These are phyloP conservation scores for Acromyrmex charruanus DNA, from an alignment of 1,140 invertebrate species.

Conservation along the genomic window DNA sequence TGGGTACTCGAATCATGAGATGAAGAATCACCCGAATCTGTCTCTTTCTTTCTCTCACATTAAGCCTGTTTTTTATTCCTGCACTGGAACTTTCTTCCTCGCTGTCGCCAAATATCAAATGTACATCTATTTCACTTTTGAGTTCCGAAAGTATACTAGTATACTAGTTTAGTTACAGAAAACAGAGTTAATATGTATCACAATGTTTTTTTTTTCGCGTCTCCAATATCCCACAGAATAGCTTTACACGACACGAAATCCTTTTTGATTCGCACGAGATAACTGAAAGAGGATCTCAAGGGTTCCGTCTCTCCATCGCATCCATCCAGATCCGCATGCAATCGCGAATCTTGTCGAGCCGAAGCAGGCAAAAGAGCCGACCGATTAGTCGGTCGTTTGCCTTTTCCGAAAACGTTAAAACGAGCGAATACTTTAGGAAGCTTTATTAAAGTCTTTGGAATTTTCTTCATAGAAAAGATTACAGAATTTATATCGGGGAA, in stretches of 20 bases:
- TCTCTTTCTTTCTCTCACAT: neutral
- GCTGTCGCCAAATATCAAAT: too few relatives aligned
- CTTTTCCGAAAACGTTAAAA: neutral
- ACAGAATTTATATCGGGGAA: neutral
- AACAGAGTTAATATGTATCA: neutral
- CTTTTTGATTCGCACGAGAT: neutral
- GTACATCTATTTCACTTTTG: too few relatives aligned
- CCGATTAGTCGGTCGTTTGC: constrained; percentile 3
- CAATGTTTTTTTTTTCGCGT: neutral
- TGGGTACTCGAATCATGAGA: neutral
- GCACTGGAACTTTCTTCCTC: too few relatives aligned
- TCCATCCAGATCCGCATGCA: neutral
- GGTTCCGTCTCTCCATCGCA: neutral
- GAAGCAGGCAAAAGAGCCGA: neutral
- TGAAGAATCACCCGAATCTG: neutral
- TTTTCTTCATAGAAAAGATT: neutral
- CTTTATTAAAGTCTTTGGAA: neutral
- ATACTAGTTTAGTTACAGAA: too few relatives aligned
- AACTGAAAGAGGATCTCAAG: neutral
- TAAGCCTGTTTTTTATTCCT: too few relatives aligned
- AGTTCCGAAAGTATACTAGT: too few relatives aligned
- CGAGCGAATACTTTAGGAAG: neutral
- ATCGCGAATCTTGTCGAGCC: neutral
- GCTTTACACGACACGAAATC: neutral
- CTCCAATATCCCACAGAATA: neutral